Evolutionary conservation across 1,140 invertebrate genomes (phyloP), one percentile per base, ranked within the genome.

Genomic region (Dufourea novaeangliae): DNA sequence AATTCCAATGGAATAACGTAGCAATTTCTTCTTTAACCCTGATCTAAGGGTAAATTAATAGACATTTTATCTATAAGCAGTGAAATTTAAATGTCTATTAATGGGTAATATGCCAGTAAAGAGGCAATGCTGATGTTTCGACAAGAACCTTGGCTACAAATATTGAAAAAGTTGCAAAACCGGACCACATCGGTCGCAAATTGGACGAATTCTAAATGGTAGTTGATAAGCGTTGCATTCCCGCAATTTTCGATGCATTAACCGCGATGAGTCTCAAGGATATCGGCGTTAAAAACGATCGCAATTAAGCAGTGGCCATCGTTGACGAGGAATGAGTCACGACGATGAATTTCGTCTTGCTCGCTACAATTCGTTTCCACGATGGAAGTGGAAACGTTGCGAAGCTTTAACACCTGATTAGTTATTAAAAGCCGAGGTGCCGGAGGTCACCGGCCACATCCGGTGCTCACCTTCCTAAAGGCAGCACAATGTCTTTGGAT

Each of bases 381-480:
- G 56, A 29, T 29, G 32, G 29, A 27, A 10, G 2, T 25, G 34
- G n/a, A 56, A 50, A 61, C 17, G 34, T 1, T 1, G 27, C 27
- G 22, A 59, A 8, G 39, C 20, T 67, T 67, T 32, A 34, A 17
- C 61, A 78, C 54, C 68, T 78, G 70, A 81, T 81, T 72, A 78
- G 50, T 67, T 81, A 79, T 78, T 81, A 81, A 81, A 81, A 81
- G 75, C 37, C 59, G 34, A 67, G 34, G 68, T 75, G 63, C 3
- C 69, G 54, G 46, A 67, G 75, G 73, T 80, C 78, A 70, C 0
- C 54, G 34, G 14, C 54, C n/a, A 81, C 62, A 68, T 81, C 75
- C 75, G 79, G 79, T 67, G 68, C 67, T 41, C 54, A 50, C 29
- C 1, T 32, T 66, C 41, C 29, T 61, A 29, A 62, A 52, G 41